Evolutionary conservation across 1,140 invertebrate species (phyloP), one percentile per base, ranked within the genome.

Genomic region (Goniozus legneri): DNA sequence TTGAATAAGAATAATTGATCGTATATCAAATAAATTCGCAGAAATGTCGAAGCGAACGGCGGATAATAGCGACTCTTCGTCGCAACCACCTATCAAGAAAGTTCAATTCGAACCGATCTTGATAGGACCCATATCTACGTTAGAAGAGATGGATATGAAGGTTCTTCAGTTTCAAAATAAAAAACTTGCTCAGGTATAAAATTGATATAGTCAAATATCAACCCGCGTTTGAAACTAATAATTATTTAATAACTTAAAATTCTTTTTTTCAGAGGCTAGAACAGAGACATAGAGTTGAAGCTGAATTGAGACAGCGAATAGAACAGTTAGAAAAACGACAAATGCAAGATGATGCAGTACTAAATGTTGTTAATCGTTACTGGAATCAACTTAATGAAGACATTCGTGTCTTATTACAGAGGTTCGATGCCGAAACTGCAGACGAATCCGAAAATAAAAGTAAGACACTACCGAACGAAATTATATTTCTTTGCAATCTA

Each of bases 371-470:
- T 7, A 98, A 98, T 79, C 81, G 95, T 50, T 97, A 98, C 74
- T 98, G 95, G 95, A 98, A 95, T 79, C 88, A 95, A 67, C 77
- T 96, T 10, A 95, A 98, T 80, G 95, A 98, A 80, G 95, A 98
- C 75, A 92, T 98, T 52, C 77, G 95, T 57, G 87, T 98, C 21
- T 70, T 98, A 18, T 75, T 98, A 47, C 94, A 97, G 71, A 80
- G 95, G 61, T 97, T 98, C 81, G 95, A 97, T 82, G 92, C 94
- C 8, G 95, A 98, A 76, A 96, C 93, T 30, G 91, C 92, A 20
- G 94, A 97, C 82, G 95, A 97, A 76, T 88, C 88, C 16, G 92
- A 97, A 78, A 95, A 90, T 69, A 90, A 89, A 80, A 95, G 89
- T 92, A 81, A 80, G 65, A 46, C 32, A n/a, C n/a, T n/a, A n/a